Base-by-base conservation (phyloP, 1,140 invertebrate genomes). In the Drosophila cardini region DNA sequence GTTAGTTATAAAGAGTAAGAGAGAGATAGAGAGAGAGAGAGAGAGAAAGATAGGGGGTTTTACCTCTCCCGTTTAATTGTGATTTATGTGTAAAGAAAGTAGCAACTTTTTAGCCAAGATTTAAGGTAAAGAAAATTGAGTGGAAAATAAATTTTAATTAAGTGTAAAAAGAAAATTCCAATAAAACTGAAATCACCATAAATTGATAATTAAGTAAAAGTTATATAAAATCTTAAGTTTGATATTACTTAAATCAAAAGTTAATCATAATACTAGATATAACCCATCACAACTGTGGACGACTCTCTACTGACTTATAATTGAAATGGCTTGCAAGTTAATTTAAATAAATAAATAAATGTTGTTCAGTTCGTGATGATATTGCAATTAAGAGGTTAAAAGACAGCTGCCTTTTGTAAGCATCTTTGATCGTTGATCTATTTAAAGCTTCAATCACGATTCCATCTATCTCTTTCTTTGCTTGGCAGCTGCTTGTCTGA, bases 361-460 rank as follows among this genome's bases (percentile, higher is more conserved):
- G 45, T 38, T 48, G 16, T 30, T 48, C 58, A 36, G 38, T 30
- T 26, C 61, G 36, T 40, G 36, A 72, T 67, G 53, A 57, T 58
- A 52, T 52, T 60, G 70, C 64, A 67, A 72, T 68, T 68, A 60
- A 67, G 34, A 42, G 36, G 18, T 57, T 18, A 61, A 46, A 30
- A 61, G 58, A 36, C 38, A 36, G 11, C 60, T 52, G 61, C 61
- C 16, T 13, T 26, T 32, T 45, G 42, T 36, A 56, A 56, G 11
- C 63, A 43, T 55, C 62, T 16, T 45, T 55, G 50, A 64, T 43
- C 40, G 48, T 15, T 70, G 57, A 38, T 70, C 57, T 70, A 62
- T 62, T 70, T 70, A 56, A 70, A 42, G 68, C 78, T 61, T 77
- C 58, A 58, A 86, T 85, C 81, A 85, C 81, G 82, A 85, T 74